Conservation (phyloP, 53 echinoderm and acorn worm genomes). For the Temnopleurus reevesii region DNA sequence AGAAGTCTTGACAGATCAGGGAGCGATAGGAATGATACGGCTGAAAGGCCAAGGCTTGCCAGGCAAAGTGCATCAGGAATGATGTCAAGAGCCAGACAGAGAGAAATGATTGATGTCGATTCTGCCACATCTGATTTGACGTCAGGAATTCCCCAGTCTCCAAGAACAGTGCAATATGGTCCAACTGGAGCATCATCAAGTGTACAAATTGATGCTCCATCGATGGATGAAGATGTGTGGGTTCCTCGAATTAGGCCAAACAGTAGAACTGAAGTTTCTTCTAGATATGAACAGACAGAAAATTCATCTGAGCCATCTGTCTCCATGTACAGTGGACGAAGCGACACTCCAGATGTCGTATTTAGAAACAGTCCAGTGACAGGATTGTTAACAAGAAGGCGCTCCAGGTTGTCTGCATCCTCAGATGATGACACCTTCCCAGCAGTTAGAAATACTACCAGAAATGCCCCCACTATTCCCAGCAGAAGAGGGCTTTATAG, state of each 20-base stretch:
- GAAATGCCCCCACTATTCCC: constrained; percentile 17
- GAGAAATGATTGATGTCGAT: constrained; percentile 54
- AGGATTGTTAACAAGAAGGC: background rate
- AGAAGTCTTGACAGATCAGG: constrained; percentile 1
- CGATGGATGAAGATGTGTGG: constrained; percentile 21
- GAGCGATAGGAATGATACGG: background rate
- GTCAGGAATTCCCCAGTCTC: background rate
- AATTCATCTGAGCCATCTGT: background rate
- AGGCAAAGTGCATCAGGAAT: background rate
- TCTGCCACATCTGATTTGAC: constrained; percentile 13
- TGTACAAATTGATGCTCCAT: background rate
- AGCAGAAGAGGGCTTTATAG: constrained; percentile 47
- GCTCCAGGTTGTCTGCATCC: background rate
- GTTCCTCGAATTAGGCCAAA: constrained; percentile 21
- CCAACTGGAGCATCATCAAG: background rate
- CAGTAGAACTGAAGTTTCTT: background rate
- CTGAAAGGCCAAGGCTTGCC: background rate
- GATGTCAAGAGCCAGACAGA: background rate
- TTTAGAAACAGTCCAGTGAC: constrained; percentile 54
- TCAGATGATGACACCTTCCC: background rate
- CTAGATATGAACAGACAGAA: background rate
- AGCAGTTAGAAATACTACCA: background rate
- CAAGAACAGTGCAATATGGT: background rate
- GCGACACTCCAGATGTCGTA: background rate
- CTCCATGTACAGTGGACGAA: background rate